Conservation (phyloP, 2,113 vertebrate species). For the Indri indri region DNA sequence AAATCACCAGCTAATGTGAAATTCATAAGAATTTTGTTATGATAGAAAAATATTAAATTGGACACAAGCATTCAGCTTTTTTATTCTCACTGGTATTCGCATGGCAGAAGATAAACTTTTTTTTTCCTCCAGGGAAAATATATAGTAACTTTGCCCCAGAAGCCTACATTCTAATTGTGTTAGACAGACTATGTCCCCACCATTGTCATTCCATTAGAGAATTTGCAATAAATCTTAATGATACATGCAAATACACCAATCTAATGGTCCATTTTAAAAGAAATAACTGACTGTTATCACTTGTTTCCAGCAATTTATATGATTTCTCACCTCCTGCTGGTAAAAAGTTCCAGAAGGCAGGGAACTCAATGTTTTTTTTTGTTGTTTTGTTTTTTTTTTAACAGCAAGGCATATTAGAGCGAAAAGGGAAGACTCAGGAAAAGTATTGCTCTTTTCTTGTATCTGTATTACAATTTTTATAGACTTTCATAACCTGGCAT, state of each 20-base stretch:
- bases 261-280: slow-evolving; percentile 75
- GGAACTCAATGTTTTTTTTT: slow-evolving; percentile 15
- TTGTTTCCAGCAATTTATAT: slow-evolving; percentile 71
- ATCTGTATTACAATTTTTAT: slow-evolving; percentile 45
- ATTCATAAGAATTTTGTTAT: slow-evolving; percentile 53
- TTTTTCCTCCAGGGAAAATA: slow-evolving; percentile 47
- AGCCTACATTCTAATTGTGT: slow-evolving; percentile 62
- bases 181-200: slow-evolving; percentile 51
- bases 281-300: slow-evolving; percentile 66
- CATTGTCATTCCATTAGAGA: slow-evolving; percentile 72
- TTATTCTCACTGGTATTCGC: slow-evolving; percentile 58
- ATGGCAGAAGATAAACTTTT: slow-evolving; percentile 34
- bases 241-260: slow-evolving; percentile 75
- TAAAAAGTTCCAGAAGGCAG: slow-evolving; percentile 62
- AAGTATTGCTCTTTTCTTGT: slow-evolving; percentile 41
- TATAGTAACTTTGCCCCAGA: slow-evolving; percentile 46
- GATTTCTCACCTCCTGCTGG: slow-evolving; percentile 71
- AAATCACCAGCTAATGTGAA: slow-evolving; percentile 62
- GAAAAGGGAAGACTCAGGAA: slow-evolving; percentile 25
- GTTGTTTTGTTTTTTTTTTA: slow-evolving; percentile 17
- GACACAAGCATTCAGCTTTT: slow-evolving; percentile 49
- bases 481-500: slow-evolving; percentile 24
- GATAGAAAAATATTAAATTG: slow-evolving; percentile 58
- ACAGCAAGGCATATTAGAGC: slow-evolving; percentile 10
- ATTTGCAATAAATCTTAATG: slow-evolving; percentile 76